Evolutionary conservation across 1,140 invertebrate species (phyloP).

Genomic region (Gonioctena quinquepunctata): DNA sequence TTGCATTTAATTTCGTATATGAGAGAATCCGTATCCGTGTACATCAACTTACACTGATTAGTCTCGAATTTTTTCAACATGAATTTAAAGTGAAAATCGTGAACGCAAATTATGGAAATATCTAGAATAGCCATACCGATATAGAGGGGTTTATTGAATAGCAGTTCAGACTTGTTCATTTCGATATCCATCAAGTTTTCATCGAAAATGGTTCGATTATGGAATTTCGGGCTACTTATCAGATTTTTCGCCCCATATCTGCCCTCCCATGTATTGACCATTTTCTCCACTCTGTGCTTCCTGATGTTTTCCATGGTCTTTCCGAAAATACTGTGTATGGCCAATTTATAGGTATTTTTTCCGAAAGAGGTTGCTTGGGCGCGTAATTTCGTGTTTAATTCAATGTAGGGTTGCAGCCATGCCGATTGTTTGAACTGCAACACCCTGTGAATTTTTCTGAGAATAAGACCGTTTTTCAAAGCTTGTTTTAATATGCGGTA

Average conservation of each 20-base stretch:
- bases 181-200: conserved; percentile 27
- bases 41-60: too few species aligned
- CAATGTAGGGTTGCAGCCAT: conserved; percentile 36
- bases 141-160: conserved; percentile 2
- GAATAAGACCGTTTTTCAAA: not conserved
- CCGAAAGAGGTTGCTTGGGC: conserved; percentile 53
- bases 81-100: conserved; percentile 2
- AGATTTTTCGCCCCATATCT: conserved; percentile 36
- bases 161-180: not conserved
- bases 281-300: conserved; percentile 48
- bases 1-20: not conserved
- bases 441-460: not conserved
- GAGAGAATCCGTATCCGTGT: not conserved
- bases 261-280: conserved; percentile 39
- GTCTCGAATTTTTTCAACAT: not conserved
- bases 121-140: conserved; percentile 16
- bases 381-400: conserved; percentile 13
- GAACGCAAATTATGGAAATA: conserved; percentile 4
- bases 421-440: conserved; percentile 50
- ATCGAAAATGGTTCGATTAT: conserved; percentile 27
- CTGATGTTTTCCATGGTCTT: conserved; percentile 57
- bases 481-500: not conserved
- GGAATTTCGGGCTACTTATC: too few species aligned
- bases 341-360: conserved; percentile 58
- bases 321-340: conserved; percentile 57